phyloP scores from a whole-genome alignment of 2,113 vertebrate species.

The Lophochroa leadbeateri region DNA sequence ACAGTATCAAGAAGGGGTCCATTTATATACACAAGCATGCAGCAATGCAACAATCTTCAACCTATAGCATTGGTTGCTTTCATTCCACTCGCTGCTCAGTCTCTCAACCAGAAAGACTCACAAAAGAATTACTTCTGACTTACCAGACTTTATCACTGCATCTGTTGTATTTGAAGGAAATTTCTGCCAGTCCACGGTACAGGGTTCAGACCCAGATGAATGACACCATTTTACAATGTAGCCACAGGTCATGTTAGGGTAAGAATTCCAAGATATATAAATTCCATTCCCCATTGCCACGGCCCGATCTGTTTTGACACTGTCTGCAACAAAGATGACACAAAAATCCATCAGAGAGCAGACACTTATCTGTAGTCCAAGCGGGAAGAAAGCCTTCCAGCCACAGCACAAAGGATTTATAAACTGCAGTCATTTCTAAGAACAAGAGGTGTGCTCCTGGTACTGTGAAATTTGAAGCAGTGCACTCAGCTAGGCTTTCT shows the following conservation, averaged over 20 bases:
- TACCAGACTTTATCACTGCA: slow-evolving; percentile 76
- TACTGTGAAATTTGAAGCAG: neutral
- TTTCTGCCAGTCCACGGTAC: slow-evolving; percentile 75
- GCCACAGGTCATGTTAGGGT: slow-evolving; percentile 76
- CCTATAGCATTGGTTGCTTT: neutral
- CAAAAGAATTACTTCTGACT: slow-evolving; percentile 1
- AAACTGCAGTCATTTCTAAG: neutral
- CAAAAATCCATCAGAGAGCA: slow-evolving; percentile 17
- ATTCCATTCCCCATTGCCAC: slow-evolving; percentile 70
- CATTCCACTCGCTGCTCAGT: neutral
- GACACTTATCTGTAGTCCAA: neutral
- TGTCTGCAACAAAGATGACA: slow-evolving; percentile 52
- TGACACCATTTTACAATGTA: slow-evolving; percentile 77
- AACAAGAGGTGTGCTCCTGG: fast-evolving
- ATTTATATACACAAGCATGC: neutral
- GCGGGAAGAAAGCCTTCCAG: neutral
- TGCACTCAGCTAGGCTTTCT: neutral
- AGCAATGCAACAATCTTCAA: neutral
- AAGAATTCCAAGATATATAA: slow-evolving; percentile 71
- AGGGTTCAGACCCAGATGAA: slow-evolving; percentile 52
- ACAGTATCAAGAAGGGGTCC: neutral
- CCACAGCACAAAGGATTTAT: neutral
- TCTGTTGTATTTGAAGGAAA: slow-evolving; percentile 69
- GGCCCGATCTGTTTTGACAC: slow-evolving; percentile 56
- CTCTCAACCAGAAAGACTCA: neutral